These are phyloP conservation scores for Holcopasites calliopsidis DNA, from an alignment of 1,140 invertebrate genomes.

Conservation along the genomic window DNA sequence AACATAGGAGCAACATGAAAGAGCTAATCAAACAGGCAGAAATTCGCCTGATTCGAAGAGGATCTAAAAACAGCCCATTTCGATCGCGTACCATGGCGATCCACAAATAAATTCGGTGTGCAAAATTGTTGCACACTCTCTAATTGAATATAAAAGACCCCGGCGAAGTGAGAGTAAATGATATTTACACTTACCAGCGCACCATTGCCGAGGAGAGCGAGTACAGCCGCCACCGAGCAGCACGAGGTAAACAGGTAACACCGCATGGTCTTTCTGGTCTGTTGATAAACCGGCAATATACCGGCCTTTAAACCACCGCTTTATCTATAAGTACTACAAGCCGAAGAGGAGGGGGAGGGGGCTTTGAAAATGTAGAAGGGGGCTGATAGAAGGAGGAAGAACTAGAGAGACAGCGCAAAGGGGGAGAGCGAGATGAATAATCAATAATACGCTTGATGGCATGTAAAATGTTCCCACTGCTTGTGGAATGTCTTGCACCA, in stretches of 20 bases:
- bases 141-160: no score
- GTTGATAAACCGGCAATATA: slow-evolving; percentile 11
- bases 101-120: no score
- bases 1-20: no score
- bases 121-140: no score
- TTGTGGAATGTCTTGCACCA: neutral
- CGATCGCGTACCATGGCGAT: no score
- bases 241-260: slow-evolving; percentile 35
- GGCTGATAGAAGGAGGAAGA: neutral
- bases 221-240: slow-evolving; percentile 4
- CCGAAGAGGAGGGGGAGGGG: slow-evolving; percentile 7
- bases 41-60: no score
- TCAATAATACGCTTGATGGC: slow-evolving; percentile 5
- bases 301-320: slow-evolving; percentile 49
- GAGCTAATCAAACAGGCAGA: no score
- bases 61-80: no score
- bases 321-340: neutral
- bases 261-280: slow-evolving; percentile 49
- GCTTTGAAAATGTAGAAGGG: slow-evolving; percentile 34
- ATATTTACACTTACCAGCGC: slow-evolving; percentile 32
- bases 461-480: neutral
- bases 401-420: neutral
- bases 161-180: neutral
- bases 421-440: slow-evolving; percentile 38
- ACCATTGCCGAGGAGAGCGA: slow-evolving; percentile 18